These are phyloP conservation scores for Tribolium castaneum DNA, from an alignment of 1,140 invertebrate species.

Conservation along the genomic window DNA sequence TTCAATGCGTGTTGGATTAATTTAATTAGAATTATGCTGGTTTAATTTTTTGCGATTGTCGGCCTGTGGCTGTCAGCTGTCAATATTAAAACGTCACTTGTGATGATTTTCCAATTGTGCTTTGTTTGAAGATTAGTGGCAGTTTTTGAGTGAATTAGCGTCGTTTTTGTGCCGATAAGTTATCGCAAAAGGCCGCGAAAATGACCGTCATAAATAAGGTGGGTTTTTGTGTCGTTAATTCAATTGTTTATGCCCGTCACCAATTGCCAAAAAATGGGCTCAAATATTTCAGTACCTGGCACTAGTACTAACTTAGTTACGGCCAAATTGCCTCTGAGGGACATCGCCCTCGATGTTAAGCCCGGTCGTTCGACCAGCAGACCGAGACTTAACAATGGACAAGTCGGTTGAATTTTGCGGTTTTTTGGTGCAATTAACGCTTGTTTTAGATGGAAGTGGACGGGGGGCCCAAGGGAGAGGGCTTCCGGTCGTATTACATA, in stretches of 20 bases:
- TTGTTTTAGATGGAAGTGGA: slow-evolving; percentile 86
- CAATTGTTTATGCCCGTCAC: slow-evolving; percentile 30
- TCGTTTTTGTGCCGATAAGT: background rate
- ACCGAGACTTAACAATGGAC: background rate
- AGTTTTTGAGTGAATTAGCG: background rate
- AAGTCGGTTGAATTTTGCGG: background rate
- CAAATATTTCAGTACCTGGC: slow-evolving; percentile 47
- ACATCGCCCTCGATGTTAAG: background rate
- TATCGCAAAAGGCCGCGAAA: slow-evolving; percentile 20
- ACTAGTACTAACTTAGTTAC: slow-evolving; percentile 7
- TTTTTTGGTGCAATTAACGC: background rate
- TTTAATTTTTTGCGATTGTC: background rate
- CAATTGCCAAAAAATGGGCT: slow-evolving; percentile 49
- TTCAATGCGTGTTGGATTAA: too few species aligned
- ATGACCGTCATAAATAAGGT: slow-evolving; percentile 61
- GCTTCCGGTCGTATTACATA: slow-evolving; percentile 94
- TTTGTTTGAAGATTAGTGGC: background rate
- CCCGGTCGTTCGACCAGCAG: background rate
- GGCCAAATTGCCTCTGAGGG: background rate
- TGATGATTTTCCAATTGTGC: background rate
- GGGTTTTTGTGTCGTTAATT: slow-evolving; percentile 21
- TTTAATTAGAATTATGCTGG: too few species aligned
- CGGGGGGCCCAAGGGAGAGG: slow-evolving; percentile 80
- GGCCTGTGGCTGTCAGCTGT: background rate
- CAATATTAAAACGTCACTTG: background rate